Conservation (phyloP, 2,888 invertebrate genomes). For the Thera obeliscata region DNA sequence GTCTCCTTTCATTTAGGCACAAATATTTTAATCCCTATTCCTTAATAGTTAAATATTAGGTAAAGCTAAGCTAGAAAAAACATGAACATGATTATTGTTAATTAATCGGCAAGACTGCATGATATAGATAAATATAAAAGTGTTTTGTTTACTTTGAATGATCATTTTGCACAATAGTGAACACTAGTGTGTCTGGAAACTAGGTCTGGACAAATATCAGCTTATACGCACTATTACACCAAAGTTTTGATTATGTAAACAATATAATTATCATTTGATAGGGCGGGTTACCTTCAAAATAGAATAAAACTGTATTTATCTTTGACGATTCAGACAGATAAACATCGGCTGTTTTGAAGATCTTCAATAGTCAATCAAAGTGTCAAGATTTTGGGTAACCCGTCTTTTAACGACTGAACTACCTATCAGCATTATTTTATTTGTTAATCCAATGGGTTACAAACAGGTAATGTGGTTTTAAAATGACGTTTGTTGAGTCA, state of each 20-base stretch:
- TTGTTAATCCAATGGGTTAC: not conserved
- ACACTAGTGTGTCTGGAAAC: slow-evolving; percentile 13
- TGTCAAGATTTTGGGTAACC: not conserved
- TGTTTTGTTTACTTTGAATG: not conserved
- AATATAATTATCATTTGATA: not conserved
- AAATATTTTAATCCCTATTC: slow-evolving; percentile 18
- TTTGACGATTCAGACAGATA: not conserved
- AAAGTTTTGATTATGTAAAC: not conserved
- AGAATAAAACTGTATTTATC: not conserved
- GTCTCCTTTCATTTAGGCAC: slow-evolving; percentile 35
- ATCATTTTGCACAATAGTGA: slow-evolving; percentile 25
- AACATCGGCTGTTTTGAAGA: not conserved
- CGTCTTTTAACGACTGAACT: slow-evolving; percentile 2
- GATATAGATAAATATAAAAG: slow-evolving; percentile 1
- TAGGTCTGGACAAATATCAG: slow-evolving; percentile 13
- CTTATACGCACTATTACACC: slow-evolving; percentile 22
- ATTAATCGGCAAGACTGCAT: slow-evolving; percentile 20
- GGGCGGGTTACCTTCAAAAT: slow-evolving; percentile 4
- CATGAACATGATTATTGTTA: slow-evolving; percentile 3
- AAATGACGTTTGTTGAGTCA: too few species aligned
- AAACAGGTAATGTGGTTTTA: too few species aligned
- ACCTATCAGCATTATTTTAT: slow-evolving; percentile 12
- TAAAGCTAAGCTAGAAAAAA: slow-evolving; percentile 10
- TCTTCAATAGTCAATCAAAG: not conserved
- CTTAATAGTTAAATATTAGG: slow-evolving; percentile 14